Percentiles rank a stretch among this genome's conserved stretches.
phyloP scores from a whole-genome alignment of 1,140 invertebrate genomes.

The Drosophila busckii region DNA sequence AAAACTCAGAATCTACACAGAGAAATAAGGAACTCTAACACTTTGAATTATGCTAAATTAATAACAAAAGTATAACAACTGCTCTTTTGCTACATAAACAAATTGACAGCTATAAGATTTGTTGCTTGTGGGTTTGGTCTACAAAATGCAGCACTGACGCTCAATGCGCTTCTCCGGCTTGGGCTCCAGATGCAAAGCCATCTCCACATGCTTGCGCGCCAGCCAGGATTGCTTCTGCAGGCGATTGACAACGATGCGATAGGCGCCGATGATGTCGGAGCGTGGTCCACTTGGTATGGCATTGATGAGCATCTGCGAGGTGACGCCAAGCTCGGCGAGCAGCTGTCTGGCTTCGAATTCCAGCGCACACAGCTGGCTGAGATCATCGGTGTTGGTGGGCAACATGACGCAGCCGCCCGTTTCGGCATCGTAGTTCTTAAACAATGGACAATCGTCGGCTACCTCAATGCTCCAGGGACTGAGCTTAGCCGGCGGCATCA shows the following conservation, averaged over 20 bases:
- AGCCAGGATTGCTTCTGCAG: conserved; percentile 77
- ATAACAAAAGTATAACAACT: background rate
- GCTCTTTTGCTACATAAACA: background rate
- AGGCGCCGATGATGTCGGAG: conserved; percentile 79
- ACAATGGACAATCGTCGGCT: conserved; percentile 64
- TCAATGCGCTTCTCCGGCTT: conserved; percentile 70
- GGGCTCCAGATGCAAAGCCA: conserved; percentile 69
- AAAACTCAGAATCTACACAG: conserved; percentile 46
- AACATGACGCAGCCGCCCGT: conserved; percentile 79
- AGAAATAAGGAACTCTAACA: conserved; percentile 53
- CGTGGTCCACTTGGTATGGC: conserved; percentile 76
- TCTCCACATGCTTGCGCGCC: conserved; percentile 69
- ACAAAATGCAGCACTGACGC: conserved; percentile 74
- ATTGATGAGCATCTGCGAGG: conserved; percentile 75
- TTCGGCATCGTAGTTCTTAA: conserved; percentile 79
- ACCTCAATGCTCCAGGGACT: conserved; percentile 72
- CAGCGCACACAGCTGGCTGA: conserved; percentile 70
- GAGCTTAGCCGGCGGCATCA: conserved; percentile 28
- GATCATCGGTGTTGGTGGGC: conserved; percentile 78
- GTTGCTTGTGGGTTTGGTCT: no score
- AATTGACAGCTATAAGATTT: no score
- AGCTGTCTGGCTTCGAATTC: conserved; percentile 79
- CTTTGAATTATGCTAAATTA: conserved; percentile 3
- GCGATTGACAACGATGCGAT: conserved; percentile 79
- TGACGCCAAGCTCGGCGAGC: conserved; percentile 77